Evolutionary conservation across 1,140 invertebrate genomes (phyloP).

Genomic region (Drosophila pseudoananassae): DNA sequence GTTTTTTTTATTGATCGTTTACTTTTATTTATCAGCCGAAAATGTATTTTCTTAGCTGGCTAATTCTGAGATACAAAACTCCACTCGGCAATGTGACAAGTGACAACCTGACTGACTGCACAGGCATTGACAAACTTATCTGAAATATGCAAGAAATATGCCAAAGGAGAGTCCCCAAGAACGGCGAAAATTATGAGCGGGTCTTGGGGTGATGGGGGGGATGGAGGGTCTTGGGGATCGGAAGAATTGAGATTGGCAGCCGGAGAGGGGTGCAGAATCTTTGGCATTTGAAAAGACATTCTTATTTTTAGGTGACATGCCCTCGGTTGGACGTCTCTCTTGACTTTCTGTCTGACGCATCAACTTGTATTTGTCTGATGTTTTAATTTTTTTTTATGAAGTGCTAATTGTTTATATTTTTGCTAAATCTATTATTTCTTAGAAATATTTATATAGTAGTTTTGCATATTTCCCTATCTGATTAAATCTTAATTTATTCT

Average conservation of each 20-base stretch:
- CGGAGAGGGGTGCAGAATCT: conserved; percentile 59
- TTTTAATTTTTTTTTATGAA: neutral
- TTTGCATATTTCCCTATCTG: conserved; percentile 16
- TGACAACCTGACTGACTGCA: conserved; percentile 84
- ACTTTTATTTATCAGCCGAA: conserved; percentile 37
- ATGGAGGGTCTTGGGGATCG: conserved; percentile 16
- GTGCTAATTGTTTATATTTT: conserved; percentile 26
- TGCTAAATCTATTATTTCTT: neutral
- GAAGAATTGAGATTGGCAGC: conserved; percentile 17
- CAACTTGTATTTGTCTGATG: conserved; percentile 16
- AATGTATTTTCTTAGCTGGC: conserved; percentile 68
- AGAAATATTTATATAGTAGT: neutral
- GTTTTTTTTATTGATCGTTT: conserved; percentile 9
- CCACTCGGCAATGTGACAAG: conserved; percentile 71
- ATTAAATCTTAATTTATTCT: conserved; percentile 58
- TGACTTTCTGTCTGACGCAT: conserved; percentile 52
- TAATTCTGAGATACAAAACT: conserved; percentile 77
- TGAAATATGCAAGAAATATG: conserved; percentile 83
- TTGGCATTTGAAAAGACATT: conserved; percentile 80
- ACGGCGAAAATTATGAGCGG: conserved; percentile 45
- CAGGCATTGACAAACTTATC: conserved; percentile 84
- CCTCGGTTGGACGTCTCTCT: conserved; percentile 76
- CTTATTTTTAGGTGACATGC: conserved; percentile 84
- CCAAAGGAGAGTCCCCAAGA: conserved; percentile 43
- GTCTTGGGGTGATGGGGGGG: neutral